Evolutionary conservation across 23 tunicate genomes (phyloP).

Genomic region (Halocynthia roretzi): DNA sequence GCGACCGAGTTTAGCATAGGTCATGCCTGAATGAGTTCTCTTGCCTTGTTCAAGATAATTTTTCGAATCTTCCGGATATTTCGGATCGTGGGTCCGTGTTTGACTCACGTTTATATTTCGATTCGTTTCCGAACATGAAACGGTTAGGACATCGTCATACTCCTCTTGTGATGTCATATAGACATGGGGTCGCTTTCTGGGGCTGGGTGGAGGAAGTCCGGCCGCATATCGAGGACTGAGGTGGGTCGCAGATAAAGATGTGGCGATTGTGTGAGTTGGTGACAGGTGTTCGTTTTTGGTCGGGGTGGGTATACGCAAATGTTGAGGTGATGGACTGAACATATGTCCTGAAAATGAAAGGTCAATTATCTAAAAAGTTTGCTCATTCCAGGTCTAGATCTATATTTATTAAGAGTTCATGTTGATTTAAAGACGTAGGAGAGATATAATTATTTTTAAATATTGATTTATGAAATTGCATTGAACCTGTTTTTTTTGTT

Average conservation of each 20-base stretch:
- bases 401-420: no score
- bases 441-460: no score
- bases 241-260: conserved; percentile 9
- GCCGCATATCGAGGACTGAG: neutral
- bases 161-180: conserved; percentile 3
- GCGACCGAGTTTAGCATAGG: conserved; percentile 16
- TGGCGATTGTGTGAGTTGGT: conserved; percentile 16
- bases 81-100: conserved; percentile 4
- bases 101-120: conserved; percentile 5
- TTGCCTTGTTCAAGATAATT: neutral
- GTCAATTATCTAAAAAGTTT: no score
- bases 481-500: conserved; percentile 6
- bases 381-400: no score
- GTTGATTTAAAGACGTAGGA: no score
- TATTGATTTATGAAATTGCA: neutral
- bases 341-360: no score
- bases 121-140: conserved; percentile 3
- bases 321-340: no score
- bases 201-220: conserved; percentile 16
- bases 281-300: conserved; percentile 4
- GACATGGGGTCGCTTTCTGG: conserved; percentile 1
- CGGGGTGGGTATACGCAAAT: neutral
- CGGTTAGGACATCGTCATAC: conserved; percentile 15
- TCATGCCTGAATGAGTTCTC: neutral
- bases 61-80: neutral